Evolutionary conservation across 2,888 invertebrate genomes (phyloP).

Genomic region (Oegoconia quadripuncta): DNA sequence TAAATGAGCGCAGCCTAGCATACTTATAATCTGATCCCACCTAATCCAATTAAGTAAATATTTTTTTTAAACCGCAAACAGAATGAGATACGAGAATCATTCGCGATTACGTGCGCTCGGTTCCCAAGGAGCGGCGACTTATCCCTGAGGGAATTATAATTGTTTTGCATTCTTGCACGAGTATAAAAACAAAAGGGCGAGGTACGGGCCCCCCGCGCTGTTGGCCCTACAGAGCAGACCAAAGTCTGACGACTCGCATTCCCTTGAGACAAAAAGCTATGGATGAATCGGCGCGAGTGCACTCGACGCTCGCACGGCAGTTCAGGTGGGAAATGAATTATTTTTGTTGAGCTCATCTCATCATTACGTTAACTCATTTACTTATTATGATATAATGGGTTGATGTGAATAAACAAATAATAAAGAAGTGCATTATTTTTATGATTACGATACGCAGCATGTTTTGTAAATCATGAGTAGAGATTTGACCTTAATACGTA

Average conservation of each 20-base stretch:
- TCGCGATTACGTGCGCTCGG: conserved; percentile 59
- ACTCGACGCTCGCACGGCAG: conserved; percentile 37
- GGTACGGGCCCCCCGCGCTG: conserved; percentile 66
- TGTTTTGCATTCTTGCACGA: conserved; percentile 78
- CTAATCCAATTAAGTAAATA: conserved; percentile 56
- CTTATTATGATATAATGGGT: too few species aligned
- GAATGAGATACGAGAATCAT: conserved; percentile 58
- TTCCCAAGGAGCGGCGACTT: conserved; percentile 63
- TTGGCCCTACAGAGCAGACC: conserved; percentile 58
- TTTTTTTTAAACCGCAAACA: conserved; percentile 60
- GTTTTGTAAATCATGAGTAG: too few species aligned
- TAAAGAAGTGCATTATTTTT: too few species aligned
- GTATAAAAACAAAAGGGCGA: conserved; percentile 75
- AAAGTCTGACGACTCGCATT: conserved; percentile 75
- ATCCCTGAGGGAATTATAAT: conserved; percentile 75
- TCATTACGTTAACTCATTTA: too few species aligned
- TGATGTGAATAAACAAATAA: too few species aligned
- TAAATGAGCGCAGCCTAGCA: conserved; percentile 6
- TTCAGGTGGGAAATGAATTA: neutral
- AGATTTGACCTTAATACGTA: too few species aligned
- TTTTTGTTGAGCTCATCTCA: neutral
- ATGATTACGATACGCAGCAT: too few species aligned
- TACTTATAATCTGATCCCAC: conserved; percentile 18
- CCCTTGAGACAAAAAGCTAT: conserved; percentile 70
- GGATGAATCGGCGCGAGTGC: conserved; percentile 61